Evolutionary conservation across 2,888 invertebrate species (phyloP).

Genomic region (Melieria crassipennis): DNA sequence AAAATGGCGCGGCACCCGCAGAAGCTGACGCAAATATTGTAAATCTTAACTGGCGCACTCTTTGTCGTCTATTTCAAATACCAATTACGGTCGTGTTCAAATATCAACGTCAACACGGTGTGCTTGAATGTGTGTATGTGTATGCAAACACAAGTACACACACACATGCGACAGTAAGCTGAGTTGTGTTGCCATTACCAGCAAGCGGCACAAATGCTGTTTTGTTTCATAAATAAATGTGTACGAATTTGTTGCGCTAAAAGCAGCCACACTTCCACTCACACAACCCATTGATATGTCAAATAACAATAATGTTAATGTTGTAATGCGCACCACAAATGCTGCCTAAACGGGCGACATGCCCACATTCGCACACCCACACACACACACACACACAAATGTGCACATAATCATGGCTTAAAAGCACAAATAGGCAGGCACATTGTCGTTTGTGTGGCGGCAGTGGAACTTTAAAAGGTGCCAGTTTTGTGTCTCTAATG

Average conservation of each 20-base stretch:
- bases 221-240: too few species aligned
- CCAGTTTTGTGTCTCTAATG: neutral
- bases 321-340: slow-evolving; percentile 2
- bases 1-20: neutral
- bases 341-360: neutral
- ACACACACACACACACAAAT: too few species aligned
- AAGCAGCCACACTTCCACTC: neutral
- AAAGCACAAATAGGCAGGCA: too few species aligned
- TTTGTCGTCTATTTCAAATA: neutral
- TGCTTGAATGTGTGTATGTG: neutral
- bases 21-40: neutral
- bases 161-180: neutral
- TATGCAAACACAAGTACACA: neutral
- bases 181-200: neutral
- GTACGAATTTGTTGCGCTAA: neutral
- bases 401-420: too few species aligned
- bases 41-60: neutral
- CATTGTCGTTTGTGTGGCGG: too few species aligned
- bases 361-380: too few species aligned
- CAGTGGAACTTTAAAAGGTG: too few species aligned
- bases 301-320: slow-evolving; percentile 9
- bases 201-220: too few species aligned
- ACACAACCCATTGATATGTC: slow-evolving; percentile 10
- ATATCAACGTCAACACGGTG: neutral
- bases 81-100: neutral